Base-by-base conservation (phyloP, 2,888 invertebrate species). In the Coelinius sp. region DNA sequence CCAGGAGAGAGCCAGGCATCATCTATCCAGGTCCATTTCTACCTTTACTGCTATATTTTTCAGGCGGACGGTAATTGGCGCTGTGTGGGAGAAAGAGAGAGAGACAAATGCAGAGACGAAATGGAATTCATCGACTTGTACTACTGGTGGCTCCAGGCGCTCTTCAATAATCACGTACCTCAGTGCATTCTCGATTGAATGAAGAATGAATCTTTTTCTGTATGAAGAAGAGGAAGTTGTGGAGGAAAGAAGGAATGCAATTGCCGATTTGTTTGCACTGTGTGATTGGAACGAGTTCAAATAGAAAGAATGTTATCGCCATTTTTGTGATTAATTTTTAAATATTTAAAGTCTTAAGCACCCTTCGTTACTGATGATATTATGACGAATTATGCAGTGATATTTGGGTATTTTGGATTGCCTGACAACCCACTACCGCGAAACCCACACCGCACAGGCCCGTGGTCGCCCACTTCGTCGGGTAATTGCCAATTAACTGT, bases 401-500 rank as follows among this genome's bases (percentile, higher is more conserved):
- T 31, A 8, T 14, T n/a, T 6, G 24, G 53, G 22, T 8, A 38
- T 53, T 38, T 56, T 41, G 35, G 20, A 70, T 65, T 24, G 24
- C 24, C 31, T 56, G 56, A 27, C n/a, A 31, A 31, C 4, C 25
- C 38, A 64, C n/a, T 17, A 38, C 65, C 70, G 31, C 70, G 56
- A 31, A 59, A 66, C 38, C 44, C 20, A 31, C 22, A 70, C 70
- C 70, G 22, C 70, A 70, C 66, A 17, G 14, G 6, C 53, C 59
- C 49, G 44, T 14, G 62, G 59, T 66, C 59, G 7, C 24, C 22
- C 66, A 59, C 63, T 56, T 46, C 14, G 24, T 63, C 56, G 53
- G 76, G 74, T 81, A 83, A 84, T 84, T 83, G 82, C 80, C 83
- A 84, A 83, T 84, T 84, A 83, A 81, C 79, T 78, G 80, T 83